Base-by-base conservation (phyloP, 1,140 invertebrate genomes). In the Drosophila lacteicornis region DNA sequence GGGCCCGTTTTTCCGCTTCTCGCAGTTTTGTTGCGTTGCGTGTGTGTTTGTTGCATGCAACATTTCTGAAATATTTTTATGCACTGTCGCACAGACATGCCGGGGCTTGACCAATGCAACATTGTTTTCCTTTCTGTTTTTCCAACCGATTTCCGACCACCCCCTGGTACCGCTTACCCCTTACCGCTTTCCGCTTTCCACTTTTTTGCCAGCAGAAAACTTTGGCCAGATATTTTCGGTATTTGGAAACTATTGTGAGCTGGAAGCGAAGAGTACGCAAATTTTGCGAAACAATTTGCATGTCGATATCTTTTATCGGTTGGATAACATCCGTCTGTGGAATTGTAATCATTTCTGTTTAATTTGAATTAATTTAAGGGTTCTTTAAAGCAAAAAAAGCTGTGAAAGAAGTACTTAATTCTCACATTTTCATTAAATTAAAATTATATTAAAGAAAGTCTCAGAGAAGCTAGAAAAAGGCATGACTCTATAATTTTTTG, bases 1-100 rank as follows among this genome's bases (percentile, higher is more conserved):
- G 65, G 25, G 38, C 40, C 33, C 19, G 30, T 33, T 45, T 63
- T 59, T 66, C 49, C 25, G 30, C 8, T 42, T 60, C 59, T 67
- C 40, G 49, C 38, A 33, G 33, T 22, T 67, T 40, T 59, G 60
- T 60, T 61, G 65, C 75, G 65, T 55, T 38, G 51, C 33, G 33
- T 53, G 50, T 53, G 12, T 38, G 36, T 58, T 58, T 79, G 57
- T 60, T 57, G 61, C 74, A 77, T 87, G 63, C 67, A 70, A 83
- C 84, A 88, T 88, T 90, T 90, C 74, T 84, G 61, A 88, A 90
- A 88, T 90, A 80, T 79, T 87, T 88, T 88, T 88, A 88, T 88
- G 84, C 84, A 88, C 84, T 88, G 80, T 74, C 85, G 84, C 85
- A 88, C 85, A 88, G 65, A 53, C 65, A 69, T 57, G 50, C 49